These are phyloP conservation scores for Pampusana beccarii DNA, from an alignment of 2,113 vertebrate genomes.

Conservation along the genomic window DNA sequence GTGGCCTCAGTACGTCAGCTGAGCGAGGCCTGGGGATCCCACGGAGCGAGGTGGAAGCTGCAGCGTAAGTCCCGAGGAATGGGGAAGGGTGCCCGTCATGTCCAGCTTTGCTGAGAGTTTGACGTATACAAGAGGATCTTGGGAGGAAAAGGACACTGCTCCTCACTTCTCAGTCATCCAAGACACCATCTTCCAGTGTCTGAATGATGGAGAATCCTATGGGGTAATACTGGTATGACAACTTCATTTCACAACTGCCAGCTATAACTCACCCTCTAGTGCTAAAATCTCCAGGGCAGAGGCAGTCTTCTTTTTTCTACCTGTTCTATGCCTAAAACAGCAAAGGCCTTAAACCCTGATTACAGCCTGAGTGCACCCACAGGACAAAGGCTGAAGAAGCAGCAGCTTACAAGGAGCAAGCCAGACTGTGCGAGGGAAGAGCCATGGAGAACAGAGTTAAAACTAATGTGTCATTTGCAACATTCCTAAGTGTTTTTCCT, in stretches of 20 bases:
- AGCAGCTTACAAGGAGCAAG: neutral
- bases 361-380: neutral
- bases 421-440: neutral
- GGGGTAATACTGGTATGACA: neutral
- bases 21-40: accelerated
- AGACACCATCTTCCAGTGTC: neutral
- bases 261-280: neutral
- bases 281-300: neutral
- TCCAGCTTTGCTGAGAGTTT: neutral
- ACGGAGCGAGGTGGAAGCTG: neutral
- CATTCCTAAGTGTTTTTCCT: neutral
- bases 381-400: neutral
- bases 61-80: neutral
- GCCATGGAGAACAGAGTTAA: neutral
- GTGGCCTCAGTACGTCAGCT: neutral
- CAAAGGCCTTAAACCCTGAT: neutral
- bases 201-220: neutral
- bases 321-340: neutral
- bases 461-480: neutral
- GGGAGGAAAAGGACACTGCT: neutral
- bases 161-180: neutral
- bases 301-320: neutral
- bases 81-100: neutral
- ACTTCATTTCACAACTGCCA: neutral
- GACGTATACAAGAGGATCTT: neutral